phyloP scores from a whole-genome alignment of 2,888 invertebrate genomes.

The Polydrusus pterygomalis region DNA sequence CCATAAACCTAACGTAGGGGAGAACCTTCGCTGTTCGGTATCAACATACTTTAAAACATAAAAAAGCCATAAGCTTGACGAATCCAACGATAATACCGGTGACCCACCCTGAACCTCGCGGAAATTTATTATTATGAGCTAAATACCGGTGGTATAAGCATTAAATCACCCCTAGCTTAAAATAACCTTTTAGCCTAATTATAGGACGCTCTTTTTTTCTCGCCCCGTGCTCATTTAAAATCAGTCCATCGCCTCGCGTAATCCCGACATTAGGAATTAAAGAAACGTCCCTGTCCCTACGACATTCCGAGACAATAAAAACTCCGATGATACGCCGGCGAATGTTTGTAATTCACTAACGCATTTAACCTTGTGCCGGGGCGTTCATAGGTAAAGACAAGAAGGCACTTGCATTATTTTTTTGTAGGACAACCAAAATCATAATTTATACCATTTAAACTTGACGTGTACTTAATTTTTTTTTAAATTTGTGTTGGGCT shows the following conservation, averaged over 20 bases:
- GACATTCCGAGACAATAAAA: constrained; percentile 42
- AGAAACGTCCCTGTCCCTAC: constrained; percentile 34
- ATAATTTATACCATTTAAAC: no score
- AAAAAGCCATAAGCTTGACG: no score
- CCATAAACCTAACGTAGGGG: no score
- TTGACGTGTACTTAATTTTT: no score
- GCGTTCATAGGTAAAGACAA: no score
- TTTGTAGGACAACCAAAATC: no score
- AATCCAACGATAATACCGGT: no score
- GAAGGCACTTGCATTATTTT: no score
- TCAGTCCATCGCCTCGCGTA: constrained; percentile 8
- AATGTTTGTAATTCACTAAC: constrained; percentile 38
- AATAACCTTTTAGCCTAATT: constrained; percentile 7
- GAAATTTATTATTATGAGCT: neutral
- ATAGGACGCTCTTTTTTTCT: neutral
- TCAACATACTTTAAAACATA: no score
- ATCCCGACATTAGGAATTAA: constrained; percentile 29
- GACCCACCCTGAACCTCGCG: no score
- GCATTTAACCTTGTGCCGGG: constrained; percentile 26
- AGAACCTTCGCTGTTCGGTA: no score
- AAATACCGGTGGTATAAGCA: neutral
- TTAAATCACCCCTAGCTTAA: neutral
- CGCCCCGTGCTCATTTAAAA: constrained; percentile 8
- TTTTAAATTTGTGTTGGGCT: no score
- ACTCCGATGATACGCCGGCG: constrained; percentile 27